Evolutionary conservation across 2,888 invertebrate genomes (phyloP), one percentile per base, ranked within the genome.

Genomic region (Ectobius pallidus): DNA sequence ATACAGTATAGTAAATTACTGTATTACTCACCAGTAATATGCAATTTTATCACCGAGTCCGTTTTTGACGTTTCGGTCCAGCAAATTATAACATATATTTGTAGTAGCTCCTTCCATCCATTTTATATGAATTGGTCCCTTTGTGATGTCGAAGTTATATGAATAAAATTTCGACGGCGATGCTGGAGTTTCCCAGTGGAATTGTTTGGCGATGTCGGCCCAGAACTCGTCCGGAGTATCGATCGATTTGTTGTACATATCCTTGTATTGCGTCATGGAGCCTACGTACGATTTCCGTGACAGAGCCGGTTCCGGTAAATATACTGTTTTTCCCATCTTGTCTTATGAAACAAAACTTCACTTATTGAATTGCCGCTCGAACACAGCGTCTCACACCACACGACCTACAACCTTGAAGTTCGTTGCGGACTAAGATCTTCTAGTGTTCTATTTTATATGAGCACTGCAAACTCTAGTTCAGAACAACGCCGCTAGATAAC

Each of bases 41-140:
- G 97, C 97, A 76, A 97, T 88, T 82, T 92, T 94, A 79, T 97
- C 94, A 32, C 96, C 97, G 75, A 92, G 85, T 18, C 97, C 97
- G 78, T 91, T 92, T 79, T 93, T 89, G 70, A 99, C 91, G 83
- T 96, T 94, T 76, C 94, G 89, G 84, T 99, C 99, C 78, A 99
- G 85, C 69, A 95, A 87, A 85, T 99, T 99, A 85, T 96, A 99
- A 82, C 95, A 95, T 76, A 99, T 90, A 83, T 99, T 99, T 49
- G 98, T 99, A 44, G 92, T 90, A 3, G 95, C 95, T 11, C 96
- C 98, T 79, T 95, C 93, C 91, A 99, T 91, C 94, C 97, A 99
- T 83, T 94, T 95, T 61, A 96, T 92, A 79, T 88, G 94, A 78
- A 99, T 91, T 14, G 93, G 92, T 67, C 99, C 99, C 82, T 95